Evolutionary conservation across 2,888 invertebrate genomes (phyloP).

Genomic region (Ornithoptera alexandrae): DNA sequence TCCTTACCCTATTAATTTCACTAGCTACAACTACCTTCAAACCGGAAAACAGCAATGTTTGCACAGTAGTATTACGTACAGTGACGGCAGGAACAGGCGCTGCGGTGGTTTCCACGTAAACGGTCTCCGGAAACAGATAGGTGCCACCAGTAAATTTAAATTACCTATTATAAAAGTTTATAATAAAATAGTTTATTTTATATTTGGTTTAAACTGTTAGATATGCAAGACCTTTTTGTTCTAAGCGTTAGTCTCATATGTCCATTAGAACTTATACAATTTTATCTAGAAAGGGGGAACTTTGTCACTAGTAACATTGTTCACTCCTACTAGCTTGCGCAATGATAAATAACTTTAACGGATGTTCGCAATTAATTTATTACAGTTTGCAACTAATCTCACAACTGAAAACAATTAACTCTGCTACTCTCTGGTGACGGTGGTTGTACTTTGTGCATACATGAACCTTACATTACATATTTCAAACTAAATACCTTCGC

Average conservation of each 20-base stretch:
- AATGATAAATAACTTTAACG: conserved; percentile 13
- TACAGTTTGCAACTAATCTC: conserved; percentile 27
- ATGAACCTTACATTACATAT: not conserved
- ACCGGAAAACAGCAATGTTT: too few species aligned
- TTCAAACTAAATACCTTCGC: not conserved
- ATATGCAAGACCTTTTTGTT: not conserved
- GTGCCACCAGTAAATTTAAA: too few species aligned
- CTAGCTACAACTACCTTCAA: too few species aligned
- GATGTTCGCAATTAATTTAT: conserved; percentile 22
- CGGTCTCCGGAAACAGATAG: too few species aligned
- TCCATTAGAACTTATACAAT: not conserved
- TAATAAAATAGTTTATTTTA: too few species aligned
- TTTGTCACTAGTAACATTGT: not conserved
- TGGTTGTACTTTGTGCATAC: not conserved
- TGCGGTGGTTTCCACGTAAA: too few species aligned
- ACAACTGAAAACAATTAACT: conserved; percentile 28
- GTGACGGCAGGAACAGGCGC: too few species aligned
- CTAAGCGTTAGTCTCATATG: not conserved
- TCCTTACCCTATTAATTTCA: too few species aligned
- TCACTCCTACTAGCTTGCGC: not conserved
- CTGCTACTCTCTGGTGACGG: conserved; percentile 6
- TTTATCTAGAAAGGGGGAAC: not conserved
- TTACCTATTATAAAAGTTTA: too few species aligned
- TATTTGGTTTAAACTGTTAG: not conserved
- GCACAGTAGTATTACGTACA: too few species aligned